Percentiles rank a stretch among this genome's conserved stretches.
phyloP scores from a whole-genome alignment of 2,888 invertebrate species.

The Phymatocera aterrima region DNA sequence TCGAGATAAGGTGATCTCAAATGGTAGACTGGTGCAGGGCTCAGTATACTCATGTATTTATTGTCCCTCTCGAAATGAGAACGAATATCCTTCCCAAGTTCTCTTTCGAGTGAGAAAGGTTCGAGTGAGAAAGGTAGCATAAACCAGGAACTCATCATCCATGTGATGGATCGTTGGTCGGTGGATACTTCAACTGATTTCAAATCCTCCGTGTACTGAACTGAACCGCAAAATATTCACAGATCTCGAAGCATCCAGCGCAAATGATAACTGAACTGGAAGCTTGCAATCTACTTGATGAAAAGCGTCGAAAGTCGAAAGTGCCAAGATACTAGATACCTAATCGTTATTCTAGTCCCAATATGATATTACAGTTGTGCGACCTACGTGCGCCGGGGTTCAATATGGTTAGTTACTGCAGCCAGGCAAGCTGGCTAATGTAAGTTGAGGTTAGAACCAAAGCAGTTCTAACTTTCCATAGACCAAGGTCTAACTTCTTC shows the following conservation, averaged over 20 bases:
- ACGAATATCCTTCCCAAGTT: background rate
- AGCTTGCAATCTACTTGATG: no score
- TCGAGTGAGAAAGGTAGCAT: no score
- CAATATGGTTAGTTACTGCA: background rate
- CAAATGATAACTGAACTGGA: no score
- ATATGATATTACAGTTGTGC: constrained; percentile 2
- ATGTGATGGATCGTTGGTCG: no score
- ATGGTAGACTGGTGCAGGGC: constrained; percentile 26
- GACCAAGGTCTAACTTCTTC: constrained; percentile 25
- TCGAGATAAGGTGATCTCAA: constrained; percentile 7
- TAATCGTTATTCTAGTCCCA: constrained; percentile 8
- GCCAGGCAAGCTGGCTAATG: background rate
- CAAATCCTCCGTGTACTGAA: no score
- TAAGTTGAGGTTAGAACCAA: constrained; percentile 1
- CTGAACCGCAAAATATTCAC: no score
- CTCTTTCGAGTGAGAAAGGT: no score
- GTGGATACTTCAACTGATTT: no score
- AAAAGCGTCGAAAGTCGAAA: background rate
- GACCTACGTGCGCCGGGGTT: background rate
- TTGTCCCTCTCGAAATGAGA: background rate
- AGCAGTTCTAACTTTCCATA: constrained; percentile 33
- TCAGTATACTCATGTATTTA: constrained; percentile 27
- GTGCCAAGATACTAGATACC: background rate
- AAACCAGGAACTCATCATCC: no score
- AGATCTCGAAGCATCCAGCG: no score